Evolutionary conservation across 2,113 vertebrate species (phyloP).

Genomic region (Aldabrachelys gigantea): DNA sequence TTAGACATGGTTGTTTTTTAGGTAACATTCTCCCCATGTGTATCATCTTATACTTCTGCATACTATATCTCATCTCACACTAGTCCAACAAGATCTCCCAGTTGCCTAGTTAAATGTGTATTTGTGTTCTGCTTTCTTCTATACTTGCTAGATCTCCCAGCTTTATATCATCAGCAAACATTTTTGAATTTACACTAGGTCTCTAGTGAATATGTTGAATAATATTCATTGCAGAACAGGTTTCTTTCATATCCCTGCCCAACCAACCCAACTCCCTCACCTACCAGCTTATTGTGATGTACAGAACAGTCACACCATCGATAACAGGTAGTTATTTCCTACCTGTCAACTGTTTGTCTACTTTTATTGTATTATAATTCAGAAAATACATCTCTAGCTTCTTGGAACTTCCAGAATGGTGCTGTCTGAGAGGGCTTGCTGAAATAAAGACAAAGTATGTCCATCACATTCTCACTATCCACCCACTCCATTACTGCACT

Average conservation of each 20-base stretch:
- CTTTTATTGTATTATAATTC: neutral
- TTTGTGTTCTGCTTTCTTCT: neutral
- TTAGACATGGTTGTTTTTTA: neutral
- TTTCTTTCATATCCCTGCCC: neutral
- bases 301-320: neutral
- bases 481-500: neutral
- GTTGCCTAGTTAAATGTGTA: neutral
- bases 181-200: neutral
- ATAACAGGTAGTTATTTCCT: neutral
- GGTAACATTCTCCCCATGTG: neutral
- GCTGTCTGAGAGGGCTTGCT: neutral
- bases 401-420: neutral
- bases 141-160: neutral
- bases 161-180: neutral
- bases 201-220: neutral
- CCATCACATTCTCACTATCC: neutral
- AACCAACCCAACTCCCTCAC: neutral
- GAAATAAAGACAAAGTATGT: neutral
- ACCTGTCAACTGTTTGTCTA: neutral
- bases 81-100: neutral
- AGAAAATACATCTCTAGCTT: neutral
- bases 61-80: neutral
- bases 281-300: neutral
- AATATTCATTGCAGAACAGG: neutral
- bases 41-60: neutral